Evolutionary conservation across 1,140 invertebrate species (phyloP).

Genomic region (honey bee (Apis mellifera)): Amel_HAv3.1 CM009932.2:1594001-1594500

Average conservation of each 20-base stretch:
- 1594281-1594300: constrained; percentile 4
- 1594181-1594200: not conserved
- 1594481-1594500: not conserved
- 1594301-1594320: constrained; percentile 63
- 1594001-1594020: constrained; percentile 47
- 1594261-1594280: not conserved
- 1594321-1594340: constrained; percentile 64
- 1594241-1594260: not conserved
- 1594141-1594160: constrained; percentile 66
- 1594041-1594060: constrained; percentile 82
- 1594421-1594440: not conserved
- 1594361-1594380: constrained; percentile 46
- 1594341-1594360: constrained; percentile 45
- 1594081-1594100: constrained; percentile 82
- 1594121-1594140: constrained; percentile 72
- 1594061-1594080: constrained; percentile 82
- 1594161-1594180: not conserved
- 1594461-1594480: not conserved
- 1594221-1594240: not conserved
- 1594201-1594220: constrained; percentile 36
- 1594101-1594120: constrained; percentile 78
- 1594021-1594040: constrained; percentile 76
- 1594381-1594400: not conserved
- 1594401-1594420: not conserved
- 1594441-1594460: not conserved